Conservation (phyloP, 1,140 invertebrate genomes). For the Alviniconcha marisindica region DNA sequence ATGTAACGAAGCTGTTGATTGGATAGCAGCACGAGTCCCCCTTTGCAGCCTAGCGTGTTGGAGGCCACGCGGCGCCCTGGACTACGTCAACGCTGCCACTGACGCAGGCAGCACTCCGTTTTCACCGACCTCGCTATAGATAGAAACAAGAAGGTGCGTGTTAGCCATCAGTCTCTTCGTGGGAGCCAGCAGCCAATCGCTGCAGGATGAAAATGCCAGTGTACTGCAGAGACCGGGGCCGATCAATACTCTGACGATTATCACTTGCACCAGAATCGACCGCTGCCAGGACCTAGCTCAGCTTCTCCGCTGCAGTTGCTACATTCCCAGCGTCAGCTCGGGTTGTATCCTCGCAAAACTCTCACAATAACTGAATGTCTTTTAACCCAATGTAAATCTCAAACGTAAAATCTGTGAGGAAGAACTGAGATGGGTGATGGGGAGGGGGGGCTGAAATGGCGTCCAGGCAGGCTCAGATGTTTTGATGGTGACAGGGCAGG, state of each 20-base stretch:
- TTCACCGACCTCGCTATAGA: conserved; percentile 39
- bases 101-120: conserved; percentile 49
- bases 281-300: neutral
- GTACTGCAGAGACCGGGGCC: neutral
- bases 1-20: conserved; percentile 50
- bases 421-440: no score
- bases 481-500: no score
- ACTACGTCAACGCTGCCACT: conserved; percentile 37
- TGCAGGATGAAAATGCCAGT: conserved; percentile 21
- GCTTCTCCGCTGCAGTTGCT: neutral
- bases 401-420: no score
- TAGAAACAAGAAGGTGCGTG: conserved; percentile 45
- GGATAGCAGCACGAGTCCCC: conserved; percentile 37
- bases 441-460: no score
- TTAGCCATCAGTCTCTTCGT: conserved; percentile 27
- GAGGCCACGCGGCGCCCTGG: conserved; percentile 14
- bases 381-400: no score
- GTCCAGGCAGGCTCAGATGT: no score
- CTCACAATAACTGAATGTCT: no score
- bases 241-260: conserved; percentile 13
- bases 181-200: conserved; percentile 36
- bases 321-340: no score
- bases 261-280: neutral
- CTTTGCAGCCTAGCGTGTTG: neutral
- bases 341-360: no score